Base-by-base conservation (phyloP, 2,113 vertebrate genomes). In the Oxygymnocypris stewartii region DNA sequence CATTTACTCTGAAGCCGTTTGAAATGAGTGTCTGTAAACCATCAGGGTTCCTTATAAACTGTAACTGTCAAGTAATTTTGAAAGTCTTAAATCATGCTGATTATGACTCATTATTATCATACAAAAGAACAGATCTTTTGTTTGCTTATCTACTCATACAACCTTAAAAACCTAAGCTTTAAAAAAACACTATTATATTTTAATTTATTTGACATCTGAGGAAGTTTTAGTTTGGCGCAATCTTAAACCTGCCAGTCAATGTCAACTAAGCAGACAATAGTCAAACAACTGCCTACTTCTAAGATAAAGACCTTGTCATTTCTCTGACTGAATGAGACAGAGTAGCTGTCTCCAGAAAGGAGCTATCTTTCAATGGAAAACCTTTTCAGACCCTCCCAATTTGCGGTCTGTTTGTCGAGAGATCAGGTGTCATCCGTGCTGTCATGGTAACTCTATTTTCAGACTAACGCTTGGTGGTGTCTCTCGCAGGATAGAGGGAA, bases 211-310 rank as follows among this genome's bases (percentile, higher is more conserved):
- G 71, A 63, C 31, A 31, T 84, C 82, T 44, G 44, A 74, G 37
- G 25, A 79, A 25, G 81, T 76, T 81, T 83, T 89, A 59, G 76
- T 84, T 73, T 74, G 40, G 47, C 28, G 13, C 85, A 69, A 82
- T 84, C 59, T 83, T 80, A 82, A 51, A 42, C 35, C 65, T 80
- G 86, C 75, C 88, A 84, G 79, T 89, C 69, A 85, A 87, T 80
- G 63, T 10, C 59, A 31, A 76, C 54, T 67, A 49, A 87, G 79
- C 18, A 84, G 57, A 86, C 74, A 86, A 77, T 78, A 80, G 82
- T 74, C 85, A 80, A 87, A 81, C 65, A 85, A 31, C 76, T 80
- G 85, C 67, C 61, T 83, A 82, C 75, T 88, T 51, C 40, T 78
- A 54, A 82, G 37, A 85, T 81, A 54, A 67, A 85, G 84, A 69